phyloP scores from a whole-genome alignment of 2,797 vertebrate genomes.

The Etheostoma nigrum region DNA sequence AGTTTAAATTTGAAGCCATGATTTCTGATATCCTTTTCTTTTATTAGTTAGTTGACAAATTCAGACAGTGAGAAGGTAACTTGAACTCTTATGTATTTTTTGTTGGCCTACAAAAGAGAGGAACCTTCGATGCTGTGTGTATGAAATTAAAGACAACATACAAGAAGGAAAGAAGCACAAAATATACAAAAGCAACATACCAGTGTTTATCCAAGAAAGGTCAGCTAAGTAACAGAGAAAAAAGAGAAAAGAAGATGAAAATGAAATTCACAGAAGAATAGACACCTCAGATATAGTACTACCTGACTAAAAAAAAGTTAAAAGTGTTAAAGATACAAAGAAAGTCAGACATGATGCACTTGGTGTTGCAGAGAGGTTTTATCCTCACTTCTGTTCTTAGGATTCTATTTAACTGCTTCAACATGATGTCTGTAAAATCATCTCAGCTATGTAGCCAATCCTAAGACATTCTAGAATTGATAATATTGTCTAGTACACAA shows the following conservation, averaged over 20 bases:
- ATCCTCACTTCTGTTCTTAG: background rate
- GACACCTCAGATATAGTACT: background rate
- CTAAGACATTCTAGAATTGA: background rate
- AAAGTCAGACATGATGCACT: background rate
- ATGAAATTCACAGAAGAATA: constrained; percentile 27
- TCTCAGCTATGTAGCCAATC: background rate
- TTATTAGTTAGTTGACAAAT: background rate
- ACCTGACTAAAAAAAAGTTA: background rate
- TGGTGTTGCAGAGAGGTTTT: background rate
- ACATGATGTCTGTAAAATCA: background rate
- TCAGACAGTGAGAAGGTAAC: background rate
- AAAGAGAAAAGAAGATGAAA: constrained; percentile 50
- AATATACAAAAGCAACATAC: constrained; percentile 75
- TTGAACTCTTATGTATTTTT: constrained; percentile 11
- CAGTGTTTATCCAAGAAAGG: constrained; percentile 79
- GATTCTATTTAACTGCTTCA: too few species aligned
- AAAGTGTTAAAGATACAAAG: background rate
- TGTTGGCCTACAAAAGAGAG: background rate
- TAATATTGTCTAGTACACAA: background rate
- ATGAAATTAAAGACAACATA: background rate
- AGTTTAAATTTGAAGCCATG: background rate
- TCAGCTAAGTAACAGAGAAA: constrained; percentile 71
- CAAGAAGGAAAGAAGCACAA: constrained; percentile 6
- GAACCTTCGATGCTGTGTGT: background rate
- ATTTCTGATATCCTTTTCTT: background rate